Evolutionary conservation across 2,113 vertebrate species (phyloP).

Genomic region (Pluvianellus socialis): DNA sequence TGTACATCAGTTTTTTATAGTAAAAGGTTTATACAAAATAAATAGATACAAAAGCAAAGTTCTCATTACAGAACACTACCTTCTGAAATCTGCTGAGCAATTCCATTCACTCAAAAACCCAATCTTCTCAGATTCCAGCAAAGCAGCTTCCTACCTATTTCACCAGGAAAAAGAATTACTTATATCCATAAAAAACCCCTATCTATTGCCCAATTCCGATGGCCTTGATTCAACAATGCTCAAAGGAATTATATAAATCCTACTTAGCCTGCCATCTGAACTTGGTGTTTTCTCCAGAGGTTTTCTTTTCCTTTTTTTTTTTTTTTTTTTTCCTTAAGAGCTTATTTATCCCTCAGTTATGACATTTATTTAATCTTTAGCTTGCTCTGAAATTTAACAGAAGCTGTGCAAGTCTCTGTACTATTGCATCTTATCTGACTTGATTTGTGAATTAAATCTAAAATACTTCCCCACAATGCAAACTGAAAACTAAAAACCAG

Average conservation of each 20-base stretch:
- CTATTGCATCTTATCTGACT: background rate
- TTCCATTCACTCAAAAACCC: background rate
- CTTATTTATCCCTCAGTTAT: background rate
- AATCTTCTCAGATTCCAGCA: background rate
- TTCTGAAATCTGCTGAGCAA: background rate
- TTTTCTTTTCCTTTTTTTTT: background rate
- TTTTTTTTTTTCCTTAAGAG: background rate
- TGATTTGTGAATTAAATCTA: background rate
- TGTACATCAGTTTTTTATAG: background rate
- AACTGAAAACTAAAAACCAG: background rate
- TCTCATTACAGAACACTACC: background rate
- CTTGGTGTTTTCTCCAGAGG: background rate
- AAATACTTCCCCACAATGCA: background rate
- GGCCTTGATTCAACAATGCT: background rate
- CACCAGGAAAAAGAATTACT: background rate
- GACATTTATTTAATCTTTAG: background rate
- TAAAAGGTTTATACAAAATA: background rate
- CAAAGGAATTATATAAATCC: background rate
- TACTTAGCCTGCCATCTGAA: background rate
- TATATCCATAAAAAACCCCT: background rate
- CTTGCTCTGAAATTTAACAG: background rate
- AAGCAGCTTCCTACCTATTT: background rate
- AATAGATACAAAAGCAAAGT: background rate
- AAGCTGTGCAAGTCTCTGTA: background rate
- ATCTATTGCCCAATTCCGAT: background rate